phyloP scores from a whole-genome alignment of 1,140 invertebrate genomes.

The Elymnias hypermnestra region DNA sequence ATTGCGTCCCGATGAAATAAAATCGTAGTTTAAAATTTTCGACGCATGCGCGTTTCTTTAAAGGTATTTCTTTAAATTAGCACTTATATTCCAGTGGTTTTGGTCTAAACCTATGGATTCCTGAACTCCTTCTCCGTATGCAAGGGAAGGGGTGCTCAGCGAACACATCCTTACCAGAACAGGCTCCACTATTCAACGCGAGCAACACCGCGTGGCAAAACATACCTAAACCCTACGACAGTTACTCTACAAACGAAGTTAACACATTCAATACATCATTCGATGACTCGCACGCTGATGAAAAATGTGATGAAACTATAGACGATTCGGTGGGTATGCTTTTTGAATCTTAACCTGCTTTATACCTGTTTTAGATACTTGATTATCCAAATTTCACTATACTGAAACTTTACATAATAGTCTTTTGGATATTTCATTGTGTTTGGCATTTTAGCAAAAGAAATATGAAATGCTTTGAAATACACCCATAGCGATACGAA shows the following conservation, averaged over 20 bases:
- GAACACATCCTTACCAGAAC: slow-evolving; percentile 26
- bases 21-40: no score
- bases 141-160: slow-evolving; percentile 38
- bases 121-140: slow-evolving; percentile 79
- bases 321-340: slow-evolving; percentile 50
- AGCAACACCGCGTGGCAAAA: slow-evolving; percentile 40
- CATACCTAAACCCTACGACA: slow-evolving; percentile 25
- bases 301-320: slow-evolving; percentile 41
- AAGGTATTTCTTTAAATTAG: no score
- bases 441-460: no score
- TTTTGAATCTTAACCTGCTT: no score
- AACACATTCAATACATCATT: slow-evolving; percentile 29
- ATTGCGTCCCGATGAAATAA: no score
- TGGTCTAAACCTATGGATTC: slow-evolving; percentile 83
- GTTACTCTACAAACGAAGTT: slow-evolving; percentile 14
- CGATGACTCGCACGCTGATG: slow-evolving; percentile 19
- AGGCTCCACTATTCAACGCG: slow-evolving; percentile 35
- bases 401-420: no score
- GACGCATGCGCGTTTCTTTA: no score
- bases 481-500: no score
- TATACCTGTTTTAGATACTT: no score
- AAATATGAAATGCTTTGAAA: no score
- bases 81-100: slow-evolving; percentile 79
- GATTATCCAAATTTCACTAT: no score
- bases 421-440: no score